Percentiles rank a stretch among this genome's conserved stretches.
phyloP scores from a whole-genome alignment of 2,113 vertebrate genomes.

The Onychorhynchus coronatus region DNA sequence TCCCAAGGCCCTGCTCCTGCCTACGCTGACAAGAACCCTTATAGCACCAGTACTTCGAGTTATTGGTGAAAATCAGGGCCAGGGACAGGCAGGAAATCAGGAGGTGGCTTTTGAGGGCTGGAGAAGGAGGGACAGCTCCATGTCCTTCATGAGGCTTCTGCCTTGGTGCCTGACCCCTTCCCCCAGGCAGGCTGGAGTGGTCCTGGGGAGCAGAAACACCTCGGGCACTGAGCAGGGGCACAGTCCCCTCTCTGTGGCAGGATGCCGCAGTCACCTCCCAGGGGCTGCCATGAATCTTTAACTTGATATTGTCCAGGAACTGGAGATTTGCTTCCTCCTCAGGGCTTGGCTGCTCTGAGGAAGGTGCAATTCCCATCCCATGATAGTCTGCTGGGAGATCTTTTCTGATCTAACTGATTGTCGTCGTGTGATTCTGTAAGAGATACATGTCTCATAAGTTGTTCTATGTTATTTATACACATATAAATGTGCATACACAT shows the following conservation, averaged over 20 bases:
- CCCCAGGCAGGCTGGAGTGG: not conserved
- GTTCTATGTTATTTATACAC: not conserved
- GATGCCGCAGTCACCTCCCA: no score
- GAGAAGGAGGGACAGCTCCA: fast-evolving
- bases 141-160: fast-evolving
- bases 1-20: not conserved
- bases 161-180: not conserved
- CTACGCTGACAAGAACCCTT: fast-evolving
- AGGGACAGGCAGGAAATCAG: not conserved
- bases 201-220: not conserved
- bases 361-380: not conserved
- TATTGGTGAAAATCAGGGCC: not conserved
- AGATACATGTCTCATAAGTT: fast-evolving
- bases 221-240: fast-evolving
- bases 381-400: fast-evolving
- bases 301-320: fast-evolving
- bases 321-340: not conserved
- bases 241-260: not conserved
- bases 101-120: not conserved
- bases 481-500: fast-evolving
- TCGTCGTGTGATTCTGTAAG: not conserved
- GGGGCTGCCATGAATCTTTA: fast-evolving
- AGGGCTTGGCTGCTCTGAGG: fast-evolving
- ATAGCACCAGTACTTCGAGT: not conserved
- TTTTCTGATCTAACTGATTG: not conserved